Conservation (phyloP, 2,113 vertebrate species). For the Leucoraja erinaceus region DNA sequence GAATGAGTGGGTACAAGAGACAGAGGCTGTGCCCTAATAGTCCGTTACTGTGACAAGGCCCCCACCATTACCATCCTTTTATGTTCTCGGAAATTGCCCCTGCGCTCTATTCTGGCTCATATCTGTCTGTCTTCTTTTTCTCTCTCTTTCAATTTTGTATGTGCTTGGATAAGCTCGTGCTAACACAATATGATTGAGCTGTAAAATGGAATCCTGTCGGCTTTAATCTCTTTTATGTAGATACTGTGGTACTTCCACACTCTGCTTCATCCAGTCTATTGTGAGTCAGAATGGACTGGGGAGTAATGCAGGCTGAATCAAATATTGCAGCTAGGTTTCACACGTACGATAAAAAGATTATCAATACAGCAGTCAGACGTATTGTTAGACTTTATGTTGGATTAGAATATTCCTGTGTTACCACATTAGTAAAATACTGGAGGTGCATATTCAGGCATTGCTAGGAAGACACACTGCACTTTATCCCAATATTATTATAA, state of each 20-base stretch:
- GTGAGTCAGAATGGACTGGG: slow-evolving; percentile 65
- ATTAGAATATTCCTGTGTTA: slow-evolving; percentile 72
- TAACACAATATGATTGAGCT: slow-evolving; percentile 98
- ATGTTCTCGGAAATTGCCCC: slow-evolving; percentile 88
- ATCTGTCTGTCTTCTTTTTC: slow-evolving; percentile 71
- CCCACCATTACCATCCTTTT: slow-evolving; percentile 83
- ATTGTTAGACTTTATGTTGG: slow-evolving; percentile 63
- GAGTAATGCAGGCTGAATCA: slow-evolving; percentile 58
- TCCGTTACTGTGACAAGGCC: slow-evolving; percentile 86
- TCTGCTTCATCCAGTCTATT: slow-evolving; percentile 66
- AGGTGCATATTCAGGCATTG: slow-evolving; percentile 49
- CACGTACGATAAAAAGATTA: slow-evolving; percentile 69
- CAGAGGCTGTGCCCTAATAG: slow-evolving; percentile 77
- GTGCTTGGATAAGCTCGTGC: slow-evolving; percentile 88
- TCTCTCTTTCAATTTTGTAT: slow-evolving; percentile 94
- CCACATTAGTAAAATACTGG: slow-evolving; percentile 59
- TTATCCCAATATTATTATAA: slow-evolving; percentile 47
- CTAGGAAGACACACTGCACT: slow-evolving; percentile 34
- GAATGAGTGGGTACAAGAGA: slow-evolving; percentile 74
- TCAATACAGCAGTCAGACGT: slow-evolving; percentile 59
- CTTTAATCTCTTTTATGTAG: slow-evolving; percentile 96
- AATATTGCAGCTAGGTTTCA: slow-evolving; percentile 70
- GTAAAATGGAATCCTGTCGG: slow-evolving; percentile 86
- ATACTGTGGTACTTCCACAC: slow-evolving; percentile 74
- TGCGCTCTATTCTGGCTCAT: slow-evolving; percentile 81